Evolutionary conservation across 2,113 vertebrate species (phyloP), one percentile per base, ranked within the genome.

Genomic region (Micromys minutus): DNA sequence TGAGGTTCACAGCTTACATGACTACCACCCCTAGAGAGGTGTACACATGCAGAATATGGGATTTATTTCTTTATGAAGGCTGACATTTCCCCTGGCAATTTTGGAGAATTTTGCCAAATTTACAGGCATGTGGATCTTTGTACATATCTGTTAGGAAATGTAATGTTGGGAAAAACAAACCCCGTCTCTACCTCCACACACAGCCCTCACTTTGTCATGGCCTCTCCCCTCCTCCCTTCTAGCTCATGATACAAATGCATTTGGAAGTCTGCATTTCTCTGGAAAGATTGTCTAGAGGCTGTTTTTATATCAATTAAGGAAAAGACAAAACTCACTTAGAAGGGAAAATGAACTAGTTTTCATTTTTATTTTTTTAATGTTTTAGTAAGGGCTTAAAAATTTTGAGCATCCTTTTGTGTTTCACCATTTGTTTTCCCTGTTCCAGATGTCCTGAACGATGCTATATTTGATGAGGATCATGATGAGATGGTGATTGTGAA

Each of bases 401-500:
- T 16, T n/a, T 59, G 21, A 88, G 16, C 75, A 3, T 79, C 55
- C 84, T 0, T 77, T 87, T 76, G 8, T 89, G 13, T 80, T 85
- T 96, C 47, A 71, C 42, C 17, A 5, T 0, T 84, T 77, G 74
- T 85, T 97, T 95, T 80, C 50, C 87, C 97, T 12, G 76, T 98
- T 97, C 77, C 99, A 99, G 99, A 99, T 97, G 98, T 99, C 75
- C 97, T 99, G 93, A 99, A 99, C 7, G 99, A 99, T 16, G 99
- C 99, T 92, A 99, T 99, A 98, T 99, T 99, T 16, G 99, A 99
- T 2, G 99, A 99, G 97, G 99, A 99, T 94, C 99, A 99, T 0
- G 99, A 99, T 55, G 99, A 99, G 98, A 99, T 99, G 99, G 99
- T 99, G 98, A 99, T 99, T 77, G 99, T 99, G 97, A 99, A 99